Conservation (phyloP, 92 coral and sea anemone species). For the Anthopleura xanthogrammica region DNA sequence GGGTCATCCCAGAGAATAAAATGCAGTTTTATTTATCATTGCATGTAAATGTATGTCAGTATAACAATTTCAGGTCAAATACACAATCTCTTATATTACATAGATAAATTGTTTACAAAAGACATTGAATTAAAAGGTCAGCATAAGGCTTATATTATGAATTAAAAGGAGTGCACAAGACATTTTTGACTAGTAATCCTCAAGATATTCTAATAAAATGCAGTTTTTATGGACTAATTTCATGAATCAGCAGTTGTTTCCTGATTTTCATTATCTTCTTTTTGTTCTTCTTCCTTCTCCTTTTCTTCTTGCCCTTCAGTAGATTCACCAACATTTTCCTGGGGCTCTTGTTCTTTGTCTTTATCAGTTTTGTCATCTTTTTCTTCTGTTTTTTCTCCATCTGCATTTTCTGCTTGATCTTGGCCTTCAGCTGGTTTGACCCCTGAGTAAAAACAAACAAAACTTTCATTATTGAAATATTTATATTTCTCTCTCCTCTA, state of each 20-base stretch:
- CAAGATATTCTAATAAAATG: not conserved
- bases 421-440: conserved; percentile 58
- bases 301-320: conserved; percentile 37
- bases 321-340: not conserved
- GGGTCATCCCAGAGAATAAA: no score
- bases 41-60: no score
- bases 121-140: not conserved
- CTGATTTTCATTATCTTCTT: conserved; percentile 27
- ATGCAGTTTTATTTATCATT: no score
- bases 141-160: not conserved
- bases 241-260: not conserved
- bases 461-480: no score
- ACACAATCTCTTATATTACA: not conserved
- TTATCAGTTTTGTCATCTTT: conserved; percentile 49
- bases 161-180: not conserved
- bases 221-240: not conserved
- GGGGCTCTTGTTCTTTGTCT: conserved; percentile 24
- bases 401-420: conserved; percentile 33
- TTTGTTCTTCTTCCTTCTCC: conserved; percentile 20
- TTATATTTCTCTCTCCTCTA: no score
- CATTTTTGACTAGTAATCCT: not conserved
- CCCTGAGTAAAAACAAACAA: conserved; percentile 19
- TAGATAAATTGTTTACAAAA: not conserved
- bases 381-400: conserved; percentile 45
- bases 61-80: no score